phyloP scores from a whole-genome alignment of 1,140 invertebrate genomes.

The Tetramorium alpestre region DNA sequence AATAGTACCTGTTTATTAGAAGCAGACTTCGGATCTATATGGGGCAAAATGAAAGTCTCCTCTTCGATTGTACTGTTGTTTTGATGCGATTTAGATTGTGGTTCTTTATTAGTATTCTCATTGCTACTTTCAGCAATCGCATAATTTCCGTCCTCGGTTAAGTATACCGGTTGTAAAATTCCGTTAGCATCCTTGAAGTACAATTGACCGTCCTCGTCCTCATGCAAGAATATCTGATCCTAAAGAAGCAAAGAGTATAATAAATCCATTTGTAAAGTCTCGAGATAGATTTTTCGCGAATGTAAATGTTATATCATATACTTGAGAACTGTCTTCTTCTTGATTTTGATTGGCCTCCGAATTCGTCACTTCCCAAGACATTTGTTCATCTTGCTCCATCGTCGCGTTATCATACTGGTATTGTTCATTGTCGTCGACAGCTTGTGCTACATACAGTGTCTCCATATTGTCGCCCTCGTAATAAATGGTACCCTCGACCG shows the following conservation, averaged over 20 bases:
- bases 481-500: conserved; percentile 82
- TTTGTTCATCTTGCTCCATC: conserved; percentile 78
- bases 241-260: conserved; percentile 62
- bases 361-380: conserved; percentile 76
- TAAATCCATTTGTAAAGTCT: not conserved
- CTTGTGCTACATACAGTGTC: conserved; percentile 80
- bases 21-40: conserved; percentile 72
- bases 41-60: conserved; percentile 75
- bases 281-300: not conserved
- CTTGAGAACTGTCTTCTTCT: conserved; percentile 80
- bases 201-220: conserved; percentile 84
- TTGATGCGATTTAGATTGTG: conserved; percentile 67
- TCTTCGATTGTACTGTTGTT: conserved; percentile 71
- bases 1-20: conserved; percentile 74
- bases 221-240: conserved; percentile 84
- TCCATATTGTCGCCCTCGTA: conserved; percentile 83
- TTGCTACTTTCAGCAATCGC: conserved; percentile 80
- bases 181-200: conserved; percentile 84
- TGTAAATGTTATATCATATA: conserved; percentile 50
- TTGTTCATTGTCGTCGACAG: conserved; percentile 78
- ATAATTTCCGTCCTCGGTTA: conserved; percentile 84
- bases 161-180: conserved; percentile 82
- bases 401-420: conserved; percentile 79
- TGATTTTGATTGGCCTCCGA: conserved; percentile 70
- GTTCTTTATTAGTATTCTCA: conserved; percentile 77